phyloP scores from a whole-genome alignment of 2,113 vertebrate genomes.

The Panthera uncia region DNA sequence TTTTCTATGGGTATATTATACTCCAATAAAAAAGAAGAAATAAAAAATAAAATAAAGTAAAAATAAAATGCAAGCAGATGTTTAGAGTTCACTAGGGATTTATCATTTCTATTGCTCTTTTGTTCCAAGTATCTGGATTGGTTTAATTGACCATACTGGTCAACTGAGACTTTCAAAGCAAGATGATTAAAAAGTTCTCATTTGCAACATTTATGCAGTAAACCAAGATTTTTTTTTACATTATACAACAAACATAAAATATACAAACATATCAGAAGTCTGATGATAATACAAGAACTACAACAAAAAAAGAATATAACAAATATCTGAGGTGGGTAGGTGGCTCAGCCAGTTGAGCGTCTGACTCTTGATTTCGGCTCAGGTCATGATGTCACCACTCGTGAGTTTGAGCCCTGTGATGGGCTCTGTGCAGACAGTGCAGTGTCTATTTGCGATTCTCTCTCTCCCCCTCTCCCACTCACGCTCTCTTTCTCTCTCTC shows the following conservation, averaged over 20 bases:
- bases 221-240: conserved; percentile 28
- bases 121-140: not conserved
- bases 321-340: too few species aligned
- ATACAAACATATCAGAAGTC: not conserved
- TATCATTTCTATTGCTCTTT: not conserved
- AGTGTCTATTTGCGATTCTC: too few species aligned
- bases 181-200: not conserved
- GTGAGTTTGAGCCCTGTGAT: too few species aligned
- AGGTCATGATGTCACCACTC: too few species aligned
- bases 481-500: too few species aligned
- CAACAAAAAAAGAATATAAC: too few species aligned
- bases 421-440: too few species aligned
- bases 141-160: not conserved
- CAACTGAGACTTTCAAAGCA: not conserved
- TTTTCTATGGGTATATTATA: not conserved
- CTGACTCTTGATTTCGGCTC: too few species aligned
- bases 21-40: not conserved
- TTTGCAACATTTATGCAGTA: not conserved
- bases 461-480: too few species aligned
- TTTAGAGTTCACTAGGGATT: not conserved
- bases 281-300: not conserved
- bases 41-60: not conserved
- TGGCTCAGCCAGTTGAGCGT: too few species aligned
- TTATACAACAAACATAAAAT: not conserved
- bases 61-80: conserved; percentile 20